Percentiles rank a stretch among this genome's conserved stretches.
These are phyloP conservation scores for Rallus crepitans DNA, from an alignment of 2,797 vertebrate genomes.

Conservation along the genomic window DNA sequence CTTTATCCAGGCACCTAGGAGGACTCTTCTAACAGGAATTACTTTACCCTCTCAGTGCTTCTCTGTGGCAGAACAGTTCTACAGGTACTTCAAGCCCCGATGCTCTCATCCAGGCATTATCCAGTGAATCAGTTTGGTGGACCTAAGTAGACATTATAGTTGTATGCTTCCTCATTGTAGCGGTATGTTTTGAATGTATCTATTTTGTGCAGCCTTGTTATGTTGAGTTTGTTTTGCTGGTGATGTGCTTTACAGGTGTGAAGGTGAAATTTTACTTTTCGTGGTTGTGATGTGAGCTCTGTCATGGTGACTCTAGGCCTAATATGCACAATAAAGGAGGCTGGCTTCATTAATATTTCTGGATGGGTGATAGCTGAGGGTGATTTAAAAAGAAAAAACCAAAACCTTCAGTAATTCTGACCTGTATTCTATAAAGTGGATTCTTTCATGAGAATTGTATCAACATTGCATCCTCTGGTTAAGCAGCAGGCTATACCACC, in stretches of 20 bases:
- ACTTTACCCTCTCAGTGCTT: neutral
- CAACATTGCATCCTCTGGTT: neutral
- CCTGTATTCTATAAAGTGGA: neutral
- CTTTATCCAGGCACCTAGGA: neutral
- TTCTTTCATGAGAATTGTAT: neutral
- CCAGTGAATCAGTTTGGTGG: neutral
- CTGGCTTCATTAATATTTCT: neutral
- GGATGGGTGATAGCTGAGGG: neutral
- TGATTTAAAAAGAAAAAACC: neutral
- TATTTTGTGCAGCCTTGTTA: neutral
- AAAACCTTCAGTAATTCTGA: neutral
- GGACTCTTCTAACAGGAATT: neutral
- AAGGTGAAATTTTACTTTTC: neutral
- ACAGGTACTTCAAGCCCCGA: neutral
- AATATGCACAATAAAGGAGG: neutral
- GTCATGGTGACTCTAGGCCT: neutral
- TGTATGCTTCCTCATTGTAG: neutral
- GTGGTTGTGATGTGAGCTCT: neutral
- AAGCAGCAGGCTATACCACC: neutral
- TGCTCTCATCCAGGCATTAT: neutral
- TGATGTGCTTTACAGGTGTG: neutral
- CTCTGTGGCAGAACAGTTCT: neutral
- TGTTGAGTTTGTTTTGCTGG: neutral
- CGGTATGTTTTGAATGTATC: neutral
- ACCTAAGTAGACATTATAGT: neutral